Percentiles rank a stretch among this genome's conserved stretches.
Conservation (phyloP, 2,113 vertebrate genomes). For the Callionymus lyra region DNA sequence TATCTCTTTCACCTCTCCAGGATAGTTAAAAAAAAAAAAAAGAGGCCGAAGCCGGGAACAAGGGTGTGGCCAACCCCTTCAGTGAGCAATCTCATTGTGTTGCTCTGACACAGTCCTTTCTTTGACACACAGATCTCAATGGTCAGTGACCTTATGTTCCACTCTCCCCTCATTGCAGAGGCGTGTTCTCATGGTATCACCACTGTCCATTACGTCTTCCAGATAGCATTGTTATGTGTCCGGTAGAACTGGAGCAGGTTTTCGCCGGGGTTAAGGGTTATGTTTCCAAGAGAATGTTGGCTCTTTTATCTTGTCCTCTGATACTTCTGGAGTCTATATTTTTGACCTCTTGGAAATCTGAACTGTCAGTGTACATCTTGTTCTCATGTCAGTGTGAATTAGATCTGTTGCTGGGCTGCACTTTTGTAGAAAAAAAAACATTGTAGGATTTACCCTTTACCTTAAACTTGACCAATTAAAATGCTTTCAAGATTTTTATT, state of each 20-base stretch:
- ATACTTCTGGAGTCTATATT: not conserved
- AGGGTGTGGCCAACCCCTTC: conserved; percentile 56
- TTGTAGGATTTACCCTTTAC: too few relatives aligned
- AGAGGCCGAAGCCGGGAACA: conserved; percentile 30
- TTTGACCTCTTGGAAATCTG: not conserved
- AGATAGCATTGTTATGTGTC: conserved; percentile 46
- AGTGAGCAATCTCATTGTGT: conserved; percentile 45
- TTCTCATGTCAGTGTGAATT: too few relatives aligned
- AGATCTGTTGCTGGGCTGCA: too few relatives aligned
- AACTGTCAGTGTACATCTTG: too few relatives aligned
- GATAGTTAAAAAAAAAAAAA: too few relatives aligned
- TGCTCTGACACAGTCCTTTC: conserved; percentile 26
- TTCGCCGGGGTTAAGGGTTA: conserved; percentile 21
- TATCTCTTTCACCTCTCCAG: conserved; percentile 22
- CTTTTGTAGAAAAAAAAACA: too few relatives aligned
- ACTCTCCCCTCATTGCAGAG: conserved; percentile 2
- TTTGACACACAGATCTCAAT: conserved; percentile 10
- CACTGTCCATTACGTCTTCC: conserved; percentile 16
- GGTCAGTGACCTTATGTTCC: conserved; percentile 23
- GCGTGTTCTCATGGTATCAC: conserved; percentile 29
- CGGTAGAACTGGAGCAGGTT: conserved; percentile 1
- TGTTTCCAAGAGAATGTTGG: not conserved
- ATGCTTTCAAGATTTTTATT: too few relatives aligned
- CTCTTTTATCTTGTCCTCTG: conserved; percentile 1
- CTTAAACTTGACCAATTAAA: too few relatives aligned